phyloP scores from a whole-genome alignment of 2,888 invertebrate species.

The Drosophila helvetica region DNA sequence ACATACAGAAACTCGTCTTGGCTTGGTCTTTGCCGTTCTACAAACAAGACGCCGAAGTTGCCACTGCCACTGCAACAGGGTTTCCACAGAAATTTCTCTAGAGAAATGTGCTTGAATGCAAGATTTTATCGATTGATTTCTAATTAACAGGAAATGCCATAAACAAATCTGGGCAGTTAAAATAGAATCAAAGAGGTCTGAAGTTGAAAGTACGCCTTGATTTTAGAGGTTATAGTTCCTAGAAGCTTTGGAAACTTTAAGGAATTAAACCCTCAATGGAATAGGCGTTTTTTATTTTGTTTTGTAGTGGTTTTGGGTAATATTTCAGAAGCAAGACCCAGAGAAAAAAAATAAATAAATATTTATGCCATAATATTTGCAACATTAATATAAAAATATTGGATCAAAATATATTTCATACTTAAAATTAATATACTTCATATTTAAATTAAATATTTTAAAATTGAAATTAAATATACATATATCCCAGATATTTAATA shows the following conservation, averaged over 20 bases:
- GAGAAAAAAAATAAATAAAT: too few species aligned
- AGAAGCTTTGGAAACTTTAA: background rate
- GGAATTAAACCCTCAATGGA: background rate
- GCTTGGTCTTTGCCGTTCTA: slow-evolving; percentile 54
- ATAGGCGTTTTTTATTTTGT: too few species aligned
- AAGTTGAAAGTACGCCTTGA: background rate
- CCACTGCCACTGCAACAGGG: slow-evolving; percentile 24
- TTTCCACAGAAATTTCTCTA: slow-evolving; percentile 53
- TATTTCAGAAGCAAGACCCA: background rate
- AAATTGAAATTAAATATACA: too few species aligned
- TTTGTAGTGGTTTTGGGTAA: background rate
- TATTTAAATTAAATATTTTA: too few species aligned
- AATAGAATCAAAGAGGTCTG: slow-evolving; percentile 1
- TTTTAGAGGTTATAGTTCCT: background rate
- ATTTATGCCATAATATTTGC: too few species aligned
- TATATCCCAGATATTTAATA: too few species aligned
- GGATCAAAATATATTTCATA: too few species aligned
- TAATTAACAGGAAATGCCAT: slow-evolving; percentile 52
- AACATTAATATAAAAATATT: too few species aligned
- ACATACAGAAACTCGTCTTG: slow-evolving; percentile 58
- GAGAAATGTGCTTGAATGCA: slow-evolving; percentile 31
- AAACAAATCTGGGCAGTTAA: slow-evolving; percentile 17
- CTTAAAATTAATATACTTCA: background rate
- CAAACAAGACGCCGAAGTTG: slow-evolving; percentile 41
- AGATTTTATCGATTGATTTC: slow-evolving; percentile 57